Evolutionary conservation across 2,113 vertebrate species (phyloP).

Genomic region (Grus americana): DNA sequence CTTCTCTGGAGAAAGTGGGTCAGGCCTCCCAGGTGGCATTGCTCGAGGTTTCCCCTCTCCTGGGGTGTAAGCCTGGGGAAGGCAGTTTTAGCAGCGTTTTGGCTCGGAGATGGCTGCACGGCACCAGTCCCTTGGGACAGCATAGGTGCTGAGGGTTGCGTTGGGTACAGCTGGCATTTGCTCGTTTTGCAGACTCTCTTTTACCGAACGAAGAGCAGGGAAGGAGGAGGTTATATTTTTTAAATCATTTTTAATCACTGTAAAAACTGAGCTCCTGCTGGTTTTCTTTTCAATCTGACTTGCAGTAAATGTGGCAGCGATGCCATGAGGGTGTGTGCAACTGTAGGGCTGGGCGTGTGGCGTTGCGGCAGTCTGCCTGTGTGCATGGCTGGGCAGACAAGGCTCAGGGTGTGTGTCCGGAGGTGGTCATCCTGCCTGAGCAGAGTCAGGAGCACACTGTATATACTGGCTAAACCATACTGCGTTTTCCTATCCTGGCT

Average conservation of each 20-base stretch:
- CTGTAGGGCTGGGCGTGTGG: neutral
- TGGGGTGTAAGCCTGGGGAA: neutral
- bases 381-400: neutral
- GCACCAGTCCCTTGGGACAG: neutral
- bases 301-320: neutral
- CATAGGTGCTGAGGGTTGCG: neutral
- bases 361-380: neutral
- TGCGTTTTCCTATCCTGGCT: neutral
- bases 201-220: neutral
- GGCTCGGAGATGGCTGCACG: rapidly evolving
- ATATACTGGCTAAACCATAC: neutral
- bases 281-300: neutral
- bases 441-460: neutral
- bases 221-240: neutral
- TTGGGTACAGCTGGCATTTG: rapidly evolving
- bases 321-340: rapidly evolving
- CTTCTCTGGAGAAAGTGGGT: neutral
- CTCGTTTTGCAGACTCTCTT: neutral
- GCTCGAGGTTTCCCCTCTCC: neutral
- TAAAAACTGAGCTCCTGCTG: neutral
- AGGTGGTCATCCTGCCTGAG: neutral
- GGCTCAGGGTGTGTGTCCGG: rapidly evolving
- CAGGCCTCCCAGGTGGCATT: neutral
- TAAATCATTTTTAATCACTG: neutral
- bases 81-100: neutral